phyloP scores from a whole-genome alignment of 2,888 invertebrate genomes.

The Dasypolia templi region DNA sequence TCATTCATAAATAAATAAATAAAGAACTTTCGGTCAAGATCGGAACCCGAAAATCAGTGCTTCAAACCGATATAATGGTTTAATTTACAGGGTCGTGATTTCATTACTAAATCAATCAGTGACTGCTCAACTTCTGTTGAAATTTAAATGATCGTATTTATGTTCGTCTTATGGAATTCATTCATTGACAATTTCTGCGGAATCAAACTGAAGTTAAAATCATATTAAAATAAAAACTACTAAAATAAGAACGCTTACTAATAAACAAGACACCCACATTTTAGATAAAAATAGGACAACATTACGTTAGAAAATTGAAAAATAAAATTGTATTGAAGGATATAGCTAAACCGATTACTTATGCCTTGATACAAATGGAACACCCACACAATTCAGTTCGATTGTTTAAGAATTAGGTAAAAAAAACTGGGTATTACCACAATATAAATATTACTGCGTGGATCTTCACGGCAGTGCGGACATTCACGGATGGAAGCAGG shows the following conservation, averaged over 20 bases:
- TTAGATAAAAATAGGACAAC: not conserved
- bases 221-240: not conserved
- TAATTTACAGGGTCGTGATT: slow-evolving; percentile 14
- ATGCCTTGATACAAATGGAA: not conserved
- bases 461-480: no score
- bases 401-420: not conserved
- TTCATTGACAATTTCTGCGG: slow-evolving; percentile 15
- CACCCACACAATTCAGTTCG: not conserved
- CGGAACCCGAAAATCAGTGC: not conserved
- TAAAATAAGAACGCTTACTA: not conserved
- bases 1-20: no score
- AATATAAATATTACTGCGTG: no score
- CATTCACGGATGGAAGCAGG: no score
- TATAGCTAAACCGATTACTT: not conserved
- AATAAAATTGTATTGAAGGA: not conserved
- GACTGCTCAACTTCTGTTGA: slow-evolving; percentile 1
- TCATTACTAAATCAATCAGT: slow-evolving; percentile 17
- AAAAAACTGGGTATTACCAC: no score
- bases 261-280: not conserved
- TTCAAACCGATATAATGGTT: not conserved
- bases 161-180: slow-evolving; percentile 25
- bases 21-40: not conserved
- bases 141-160: slow-evolving; percentile 36
- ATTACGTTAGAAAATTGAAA: not conserved
- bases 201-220: not conserved